Evolutionary conservation across 2,888 invertebrate species (phyloP), one percentile per base, ranked within the genome.

Genomic region (Acrocera orbiculus): DNA sequence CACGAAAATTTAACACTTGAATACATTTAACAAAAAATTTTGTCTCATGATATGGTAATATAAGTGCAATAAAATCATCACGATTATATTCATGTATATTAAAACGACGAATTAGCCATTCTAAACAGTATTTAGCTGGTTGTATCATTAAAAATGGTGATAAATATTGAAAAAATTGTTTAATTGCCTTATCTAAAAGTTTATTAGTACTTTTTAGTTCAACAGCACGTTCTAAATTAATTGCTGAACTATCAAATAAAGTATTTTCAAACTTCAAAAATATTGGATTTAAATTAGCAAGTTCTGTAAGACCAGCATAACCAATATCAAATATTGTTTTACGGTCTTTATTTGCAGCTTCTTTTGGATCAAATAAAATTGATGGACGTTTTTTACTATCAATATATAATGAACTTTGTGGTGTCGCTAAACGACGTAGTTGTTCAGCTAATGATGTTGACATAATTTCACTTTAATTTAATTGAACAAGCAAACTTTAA

Each of bases 91-190:
- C 69, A 47, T 96, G 82, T 39, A 96, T 78, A 43, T 78, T 74
- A 53, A 79, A 93, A 44, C 92, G 72, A 48, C 85, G 73, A 28
- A 96, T 73, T 4, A 98, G 66, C 95, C 95, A 98, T 64, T 98
- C 98, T 29, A 98, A 56, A 3, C 89, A 79, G 63, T 92, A 86
- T 44, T 92, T 87, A 0, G 70, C 56, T 6, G 77, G 70, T 46
- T 79, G 80, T 1, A 90, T 61, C 31, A 87, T 65, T 44, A 96
- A 76, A 54, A 90, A 93, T 0, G 96, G 96, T 2, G 90, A 83
- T 4, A 93, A 46, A 23, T 76, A 65, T 3, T 78, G 57, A 1
- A 96, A 61, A 57, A 95, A 93, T 41, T 73, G 74, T 34, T 72
- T 69, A 15, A 98, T 77, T 4, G 67, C 68, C 24, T 65, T 63